Conservation (phyloP, 2,113 vertebrate genomes). For the Bufo bufo region DNA sequence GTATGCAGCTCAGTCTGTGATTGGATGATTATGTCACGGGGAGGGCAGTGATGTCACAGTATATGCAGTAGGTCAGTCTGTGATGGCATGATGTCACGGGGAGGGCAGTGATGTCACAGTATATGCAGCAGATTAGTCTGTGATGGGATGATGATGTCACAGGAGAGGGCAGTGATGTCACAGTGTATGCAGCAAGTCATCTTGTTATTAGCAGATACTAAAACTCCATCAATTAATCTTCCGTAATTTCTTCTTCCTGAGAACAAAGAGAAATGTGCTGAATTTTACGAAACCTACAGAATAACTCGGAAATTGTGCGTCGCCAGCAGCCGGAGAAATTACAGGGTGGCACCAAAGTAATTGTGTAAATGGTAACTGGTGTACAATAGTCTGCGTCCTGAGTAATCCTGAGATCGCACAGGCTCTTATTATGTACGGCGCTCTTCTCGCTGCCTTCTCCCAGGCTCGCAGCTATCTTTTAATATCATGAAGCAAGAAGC, state of each 20-base stretch:
- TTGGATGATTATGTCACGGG: background rate
- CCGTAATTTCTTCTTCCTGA: background rate
- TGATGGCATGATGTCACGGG: background rate
- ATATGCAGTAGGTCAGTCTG: background rate
- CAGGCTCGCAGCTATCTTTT: conserved; percentile 36
- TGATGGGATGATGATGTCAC: background rate
- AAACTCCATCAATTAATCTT: too few relatives aligned
- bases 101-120: background rate
- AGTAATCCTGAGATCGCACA: conserved; percentile 37
- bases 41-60: background rate
- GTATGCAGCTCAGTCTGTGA: background rate
- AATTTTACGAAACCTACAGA: background rate
- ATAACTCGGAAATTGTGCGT: background rate
- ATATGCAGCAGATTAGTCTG: background rate
- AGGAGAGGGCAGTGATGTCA: background rate
- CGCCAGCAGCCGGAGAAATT: background rate
- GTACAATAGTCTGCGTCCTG: conserved; percentile 14
- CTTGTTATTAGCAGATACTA: background rate
- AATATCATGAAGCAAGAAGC: conserved; percentile 37
- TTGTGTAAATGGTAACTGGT: conserved; percentile 10
- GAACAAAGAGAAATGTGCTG: background rate
- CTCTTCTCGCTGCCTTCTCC: conserved; percentile 39
- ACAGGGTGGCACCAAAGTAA: background rate
- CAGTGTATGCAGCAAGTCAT: background rate
- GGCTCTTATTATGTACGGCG: conserved; percentile 47